Conservation (phyloP, 2,113 vertebrate genomes). For the Dromaius novaehollandiae region DNA sequence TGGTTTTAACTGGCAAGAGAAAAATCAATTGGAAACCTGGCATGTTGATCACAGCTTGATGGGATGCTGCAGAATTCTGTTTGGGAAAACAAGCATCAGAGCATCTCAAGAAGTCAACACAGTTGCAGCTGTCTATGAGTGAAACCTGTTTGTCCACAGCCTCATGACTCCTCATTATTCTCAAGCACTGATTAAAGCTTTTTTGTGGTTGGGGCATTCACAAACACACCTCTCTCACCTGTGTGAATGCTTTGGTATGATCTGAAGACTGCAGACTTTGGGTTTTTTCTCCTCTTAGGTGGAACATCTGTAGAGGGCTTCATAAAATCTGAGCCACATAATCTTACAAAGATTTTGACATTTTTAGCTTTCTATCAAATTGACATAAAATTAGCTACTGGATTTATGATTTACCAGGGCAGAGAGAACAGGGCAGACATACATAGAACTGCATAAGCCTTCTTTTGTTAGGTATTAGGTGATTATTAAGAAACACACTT, state of each 20-base stretch:
- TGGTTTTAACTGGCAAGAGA: not conserved
- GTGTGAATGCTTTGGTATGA: not conserved
- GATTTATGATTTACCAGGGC: not conserved
- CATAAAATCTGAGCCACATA: not conserved
- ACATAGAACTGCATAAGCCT: not conserved
- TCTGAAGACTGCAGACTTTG: too few relatives aligned
- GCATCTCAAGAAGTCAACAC: not conserved
- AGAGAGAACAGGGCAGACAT: not conserved
- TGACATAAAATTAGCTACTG: not conserved
- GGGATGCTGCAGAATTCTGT: accelerated
- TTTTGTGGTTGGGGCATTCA: not conserved
- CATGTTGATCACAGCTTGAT: accelerated
- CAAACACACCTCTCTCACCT: not conserved
- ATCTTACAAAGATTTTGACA: not conserved
- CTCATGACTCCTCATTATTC: not conserved
- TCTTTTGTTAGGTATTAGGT: not conserved
- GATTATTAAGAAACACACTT: not conserved
- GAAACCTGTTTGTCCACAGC: not conserved
- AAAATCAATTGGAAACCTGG: not conserved
- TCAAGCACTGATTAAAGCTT: not conserved
- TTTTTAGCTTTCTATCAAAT: not conserved
- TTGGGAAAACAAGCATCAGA: not conserved
- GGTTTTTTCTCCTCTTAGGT: not conserved
- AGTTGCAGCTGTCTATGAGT: not conserved
- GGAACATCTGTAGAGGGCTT: not conserved